These are phyloP conservation scores for Oreamnos americanus DNA, from an alignment of 2,113 vertebrate genomes.

Conservation along the genomic window DNA sequence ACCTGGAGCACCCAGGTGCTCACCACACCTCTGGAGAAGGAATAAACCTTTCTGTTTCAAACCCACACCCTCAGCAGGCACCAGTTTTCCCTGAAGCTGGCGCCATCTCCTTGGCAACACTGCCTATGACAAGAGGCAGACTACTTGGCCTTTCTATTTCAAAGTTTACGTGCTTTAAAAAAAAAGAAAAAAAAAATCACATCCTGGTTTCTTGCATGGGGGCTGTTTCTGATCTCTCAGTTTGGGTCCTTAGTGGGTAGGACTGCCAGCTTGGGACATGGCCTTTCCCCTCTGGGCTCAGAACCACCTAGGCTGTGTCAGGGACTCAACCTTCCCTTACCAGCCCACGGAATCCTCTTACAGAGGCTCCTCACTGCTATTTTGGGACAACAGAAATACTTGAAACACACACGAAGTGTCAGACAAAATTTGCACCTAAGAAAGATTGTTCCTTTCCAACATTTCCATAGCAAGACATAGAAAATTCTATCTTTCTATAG, in stretches of 20 bases:
- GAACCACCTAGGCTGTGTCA: background rate
- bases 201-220: background rate
- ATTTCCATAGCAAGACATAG: background rate
- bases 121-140: background rate
- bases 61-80: background rate
- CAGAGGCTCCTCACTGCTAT: background rate
- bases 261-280: background rate
- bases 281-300: background rate
- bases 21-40: background rate
- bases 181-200: background rate
- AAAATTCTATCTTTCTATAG: background rate
- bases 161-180: background rate
- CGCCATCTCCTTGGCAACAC: background rate
- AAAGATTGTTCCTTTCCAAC: constrained; percentile 5
- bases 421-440: constrained; percentile 53
- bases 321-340: background rate
- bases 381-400: constrained; percentile 17
- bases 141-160: background rate
- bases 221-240: background rate
- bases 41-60: background rate
- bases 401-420: constrained; percentile 24
- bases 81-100: background rate
- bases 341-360: background rate
- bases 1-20: background rate
- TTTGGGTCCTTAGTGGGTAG: background rate